Evolutionary conservation across 2,113 vertebrate genomes (phyloP).

Genomic region (Phasianus colchicus): DNA sequence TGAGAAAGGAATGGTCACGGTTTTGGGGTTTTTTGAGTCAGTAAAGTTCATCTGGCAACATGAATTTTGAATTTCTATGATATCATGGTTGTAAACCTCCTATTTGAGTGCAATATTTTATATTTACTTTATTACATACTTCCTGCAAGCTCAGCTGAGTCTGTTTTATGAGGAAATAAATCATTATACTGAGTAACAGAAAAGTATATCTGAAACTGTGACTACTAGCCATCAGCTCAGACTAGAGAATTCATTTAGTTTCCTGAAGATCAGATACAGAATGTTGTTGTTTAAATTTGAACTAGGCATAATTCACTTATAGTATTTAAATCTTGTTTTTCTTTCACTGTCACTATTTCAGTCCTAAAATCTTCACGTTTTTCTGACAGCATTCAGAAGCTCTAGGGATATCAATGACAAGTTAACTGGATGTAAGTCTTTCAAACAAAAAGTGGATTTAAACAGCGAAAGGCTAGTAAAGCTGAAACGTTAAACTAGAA

Average conservation of each 20-base stretch:
- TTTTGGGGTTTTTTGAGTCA: too few species aligned
- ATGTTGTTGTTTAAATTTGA: neutral
- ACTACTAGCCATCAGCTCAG: neutral
- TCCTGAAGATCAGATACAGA: neutral
- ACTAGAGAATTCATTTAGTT: neutral
- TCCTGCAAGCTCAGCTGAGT: neutral
- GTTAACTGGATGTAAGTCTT: neutral
- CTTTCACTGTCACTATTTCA: neutral
- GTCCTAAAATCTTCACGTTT: neutral
- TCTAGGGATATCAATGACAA: constrained; percentile 14
- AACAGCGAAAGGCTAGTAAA: neutral
- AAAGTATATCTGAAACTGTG: neutral
- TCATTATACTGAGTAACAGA: neutral
- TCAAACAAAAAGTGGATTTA: neutral
- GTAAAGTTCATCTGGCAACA: neutral
- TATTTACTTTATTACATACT: neutral
- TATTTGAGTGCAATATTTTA: neutral
- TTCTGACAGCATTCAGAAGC: neutral
- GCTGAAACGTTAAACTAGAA: neutral
- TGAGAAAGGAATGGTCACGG: neutral
- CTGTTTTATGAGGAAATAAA: neutral
- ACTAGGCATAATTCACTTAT: neutral
- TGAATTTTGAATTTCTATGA: neutral
- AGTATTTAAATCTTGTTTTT: neutral
- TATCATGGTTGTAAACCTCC: neutral